Percentiles rank a stretch among this genome's conserved stretches.
Conservation (phyloP, 2,113 vertebrate species). For the Oreochromis aureus region DNA sequence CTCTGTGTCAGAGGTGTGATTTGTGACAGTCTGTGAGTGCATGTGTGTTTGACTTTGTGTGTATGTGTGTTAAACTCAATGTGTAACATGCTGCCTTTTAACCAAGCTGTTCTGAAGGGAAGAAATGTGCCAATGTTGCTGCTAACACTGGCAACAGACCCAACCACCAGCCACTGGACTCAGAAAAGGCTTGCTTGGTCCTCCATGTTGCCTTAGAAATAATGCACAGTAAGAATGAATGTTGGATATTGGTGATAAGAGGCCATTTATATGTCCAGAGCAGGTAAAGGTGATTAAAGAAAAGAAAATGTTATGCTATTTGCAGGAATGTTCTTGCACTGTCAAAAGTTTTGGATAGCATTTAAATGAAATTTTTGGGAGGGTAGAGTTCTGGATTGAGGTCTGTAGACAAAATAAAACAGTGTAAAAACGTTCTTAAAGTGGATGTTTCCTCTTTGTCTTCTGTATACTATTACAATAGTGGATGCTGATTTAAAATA, state of each 20-base stretch:
- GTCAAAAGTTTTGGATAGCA: constrained; percentile 22
- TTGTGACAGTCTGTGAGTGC: background rate
- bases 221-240: constrained; percentile 69
- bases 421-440: accelerated
- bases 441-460: background rate
- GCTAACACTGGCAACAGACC: constrained; percentile 29
- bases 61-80: constrained; percentile 22
- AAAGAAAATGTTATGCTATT: constrained; percentile 11
- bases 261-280: constrained; percentile 13
- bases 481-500: background rate
- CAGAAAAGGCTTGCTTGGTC: constrained; percentile 44
- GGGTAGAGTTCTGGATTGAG: background rate
- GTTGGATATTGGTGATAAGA: constrained; percentile 10
- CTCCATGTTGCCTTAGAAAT: constrained; percentile 71
- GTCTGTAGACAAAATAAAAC: background rate
- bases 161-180: constrained; percentile 47
- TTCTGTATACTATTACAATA: background rate
- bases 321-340: constrained; percentile 38
- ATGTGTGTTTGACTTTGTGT: background rate
- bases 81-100: constrained; percentile 69
- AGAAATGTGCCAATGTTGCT: constrained; percentile 36
- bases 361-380: constrained; percentile 21
- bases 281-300: constrained; percentile 3
- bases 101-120: constrained; percentile 49
- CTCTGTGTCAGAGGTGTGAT: constrained; percentile 22